Base-by-base conservation (phyloP, 2,888 invertebrate genomes). In the Globia sparganii region DNA sequence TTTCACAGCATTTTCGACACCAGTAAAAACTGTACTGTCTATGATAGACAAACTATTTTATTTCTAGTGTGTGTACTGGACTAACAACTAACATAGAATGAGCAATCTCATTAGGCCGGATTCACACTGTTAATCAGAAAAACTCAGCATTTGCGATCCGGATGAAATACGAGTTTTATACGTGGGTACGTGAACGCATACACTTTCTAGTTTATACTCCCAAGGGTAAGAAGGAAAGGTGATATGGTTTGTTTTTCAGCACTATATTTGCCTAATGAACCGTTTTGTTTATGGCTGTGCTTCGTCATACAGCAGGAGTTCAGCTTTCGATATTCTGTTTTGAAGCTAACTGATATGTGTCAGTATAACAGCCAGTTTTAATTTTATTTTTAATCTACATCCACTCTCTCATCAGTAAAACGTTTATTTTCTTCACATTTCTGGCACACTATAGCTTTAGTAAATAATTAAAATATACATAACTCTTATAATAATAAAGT, bases 61-160 rank as follows among this genome's bases (percentile, higher is more conserved):
- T 46, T 2, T 46, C 34, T 18, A 37, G 25, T n/a, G 18, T 58
- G 34, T 9, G 9, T 46, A 18, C 18, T 21, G 25, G 25, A 25
- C 37, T 46, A 37, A 76, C 64, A 77, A 69, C 65, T 65, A 65
- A 58, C 53, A 40, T 49, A 58, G 62, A 61, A 59, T 56, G 69
- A 76, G 46, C 73, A 80, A 80, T 80, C 84, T 89, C 73, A 85
- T 75, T 88, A 89, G 78, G 82, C 76, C 53, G 68, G 83, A 69
- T 80, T 81, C 85, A 85, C 85, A 85, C 73, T 80, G 84, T 87
- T 91, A 89, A 90, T 90, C 88, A 90, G 86, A 84, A 83, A 79
- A 84, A 86, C 81, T 83, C 72, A 62, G 81, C 81, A 72, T 65
- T 72, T 56, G 71, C 66, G 46, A 66, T 78, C 72, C 78, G 75